Conservation (phyloP, 1,140 invertebrate species). For the Sycophila sp. region DNA sequence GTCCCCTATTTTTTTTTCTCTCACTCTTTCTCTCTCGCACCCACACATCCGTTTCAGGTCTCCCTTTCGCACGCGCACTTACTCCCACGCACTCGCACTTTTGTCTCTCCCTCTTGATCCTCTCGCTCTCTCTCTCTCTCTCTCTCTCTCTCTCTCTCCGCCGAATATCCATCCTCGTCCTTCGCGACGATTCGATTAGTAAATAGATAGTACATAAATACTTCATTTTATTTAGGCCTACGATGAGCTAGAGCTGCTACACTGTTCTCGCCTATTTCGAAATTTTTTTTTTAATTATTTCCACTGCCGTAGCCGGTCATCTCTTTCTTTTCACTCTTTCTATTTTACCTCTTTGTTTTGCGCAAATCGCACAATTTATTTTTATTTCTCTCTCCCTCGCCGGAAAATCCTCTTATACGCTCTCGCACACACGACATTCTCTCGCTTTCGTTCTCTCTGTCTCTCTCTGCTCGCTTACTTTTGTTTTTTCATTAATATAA, state of each 20-base stretch:
- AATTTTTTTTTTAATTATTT: not conserved
- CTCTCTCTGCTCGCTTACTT: too few species aligned
- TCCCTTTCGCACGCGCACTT: slow-evolving; percentile 28
- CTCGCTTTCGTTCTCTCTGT: too few species aligned
- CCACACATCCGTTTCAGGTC: not conserved
- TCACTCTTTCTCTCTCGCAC: not conserved
- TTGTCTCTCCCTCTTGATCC: slow-evolving; percentile 25
- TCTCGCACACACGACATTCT: too few species aligned
- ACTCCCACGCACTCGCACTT: not conserved
- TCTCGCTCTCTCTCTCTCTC: not conserved
- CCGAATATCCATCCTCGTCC: slow-evolving; percentile 33
- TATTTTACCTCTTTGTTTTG: not conserved
- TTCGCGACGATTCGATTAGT: slow-evolving; percentile 50
- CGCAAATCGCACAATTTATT: slow-evolving; percentile 17
- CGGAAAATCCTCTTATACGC: slow-evolving; percentile 14
- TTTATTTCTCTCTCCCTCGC: slow-evolving; percentile 5
- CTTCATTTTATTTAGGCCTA: slow-evolving; percentile 63
- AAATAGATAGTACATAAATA: slow-evolving; percentile 61
- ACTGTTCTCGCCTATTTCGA: slow-evolving; percentile 28
- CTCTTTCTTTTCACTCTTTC: slow-evolving; percentile 3
- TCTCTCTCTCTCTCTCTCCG: slow-evolving; percentile 1
- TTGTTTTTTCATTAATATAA: slow-evolving; percentile 36
- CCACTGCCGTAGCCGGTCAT: too few species aligned
- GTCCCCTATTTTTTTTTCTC: not conserved
- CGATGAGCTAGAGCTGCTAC: slow-evolving; percentile 59